A percentile compares a stretch with the other conserved stretches of the same genome.
Conservation (phyloP, 2,113 vertebrate genomes). For the Anseranas semipalmata region DNA sequence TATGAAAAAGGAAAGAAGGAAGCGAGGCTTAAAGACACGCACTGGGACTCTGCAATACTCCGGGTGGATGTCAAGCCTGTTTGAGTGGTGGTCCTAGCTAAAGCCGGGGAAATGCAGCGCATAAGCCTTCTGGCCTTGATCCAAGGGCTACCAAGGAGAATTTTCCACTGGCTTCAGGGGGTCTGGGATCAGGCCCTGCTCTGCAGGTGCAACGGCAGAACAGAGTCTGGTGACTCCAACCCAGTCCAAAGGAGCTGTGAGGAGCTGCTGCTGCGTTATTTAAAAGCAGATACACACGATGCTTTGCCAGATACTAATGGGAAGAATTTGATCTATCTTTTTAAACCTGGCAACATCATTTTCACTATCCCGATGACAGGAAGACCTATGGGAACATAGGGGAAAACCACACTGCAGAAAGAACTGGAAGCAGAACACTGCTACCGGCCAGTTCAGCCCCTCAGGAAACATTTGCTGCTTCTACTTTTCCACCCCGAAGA, state of each 20-base stretch:
- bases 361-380: not conserved
- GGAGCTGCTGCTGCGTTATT: not conserved
- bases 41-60: not conserved
- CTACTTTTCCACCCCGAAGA: not conserved
- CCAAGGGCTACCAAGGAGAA: not conserved
- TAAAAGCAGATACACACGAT: not conserved
- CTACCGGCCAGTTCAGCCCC: not conserved
- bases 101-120: not conserved
- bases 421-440: not conserved
- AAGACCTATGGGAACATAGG: not conserved
- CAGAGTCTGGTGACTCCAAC: not conserved
- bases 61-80: not conserved
- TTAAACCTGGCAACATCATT: slow-evolving; percentile 4
- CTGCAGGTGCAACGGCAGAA: not conserved
- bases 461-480: not conserved
- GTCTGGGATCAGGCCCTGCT: not conserved
- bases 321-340: not conserved
- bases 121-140: not conserved
- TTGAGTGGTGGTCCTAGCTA: not conserved
- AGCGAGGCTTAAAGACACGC: not conserved
- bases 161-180: not conserved
- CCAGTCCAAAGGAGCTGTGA: not conserved
- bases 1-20: not conserved
- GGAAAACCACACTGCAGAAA: not conserved
- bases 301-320: not conserved